Evolutionary conservation across 2,888 invertebrate genomes (phyloP), one percentile per base, ranked within the genome.

Genomic region (Trachelus tabidus): DNA sequence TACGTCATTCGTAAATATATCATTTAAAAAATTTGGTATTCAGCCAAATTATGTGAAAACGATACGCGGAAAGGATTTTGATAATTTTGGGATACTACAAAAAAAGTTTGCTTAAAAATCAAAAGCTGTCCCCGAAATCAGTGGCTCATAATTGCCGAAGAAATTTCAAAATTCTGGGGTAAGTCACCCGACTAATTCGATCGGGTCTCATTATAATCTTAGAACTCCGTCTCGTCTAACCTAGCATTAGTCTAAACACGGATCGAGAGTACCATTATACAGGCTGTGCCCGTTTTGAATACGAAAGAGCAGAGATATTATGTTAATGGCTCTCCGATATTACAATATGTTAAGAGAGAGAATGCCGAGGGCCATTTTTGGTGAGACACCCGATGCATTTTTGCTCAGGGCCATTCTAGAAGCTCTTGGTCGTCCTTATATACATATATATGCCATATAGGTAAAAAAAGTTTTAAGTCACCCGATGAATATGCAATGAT

Each of bases 221-320:
- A 85, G 86, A 86, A 81, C 84, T 85, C 81, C 76, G 75, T 82
- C 79, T 77, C 78, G 76, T 74, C 80, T 85, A 90, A 90, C 89
- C 89, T 89, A 88, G 87, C 87, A 89, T 89, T 89, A 89, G 86
- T 89, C 86, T 90, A 89, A 89, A 89, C 86, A 88, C 87, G 86
- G 89, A 88, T 89, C 84, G 85, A 86, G 87, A 88, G 88, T 89
- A 88, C 87, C 87, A 89, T 89, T 89, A 89, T 87, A 84, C 79
- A 81, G 76, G 80, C 81, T 81, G 82, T 79, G 80, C 81, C 34
- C 86, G 84, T 86, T 89, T 89, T 90, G 89, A 89, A 90, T 90
- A 88, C 88, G 85, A 89, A 90, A 89, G 86, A 87, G 87, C 85
- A 85, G 84, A 86, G 87, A 89, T 89, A 90, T 90, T 90, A 90